Conservation (phyloP, 1,140 invertebrate species). For the Drosophila paulistorum region DNA sequence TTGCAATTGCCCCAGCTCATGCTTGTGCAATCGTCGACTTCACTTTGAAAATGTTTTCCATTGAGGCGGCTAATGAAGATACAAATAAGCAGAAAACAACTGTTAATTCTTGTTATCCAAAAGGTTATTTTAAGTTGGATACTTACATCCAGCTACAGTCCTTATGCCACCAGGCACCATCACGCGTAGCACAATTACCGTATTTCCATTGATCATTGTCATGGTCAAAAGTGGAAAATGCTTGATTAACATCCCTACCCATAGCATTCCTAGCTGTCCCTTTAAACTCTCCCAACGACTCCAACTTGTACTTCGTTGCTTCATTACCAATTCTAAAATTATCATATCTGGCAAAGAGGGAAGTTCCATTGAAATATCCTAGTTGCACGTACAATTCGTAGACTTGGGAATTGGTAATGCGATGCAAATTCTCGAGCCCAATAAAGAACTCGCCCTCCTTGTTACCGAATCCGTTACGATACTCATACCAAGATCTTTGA, state of each 20-base stretch:
- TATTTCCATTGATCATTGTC: conserved; percentile 29
- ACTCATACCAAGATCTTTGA: conserved; percentile 85
- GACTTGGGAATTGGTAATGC: conserved; percentile 16
- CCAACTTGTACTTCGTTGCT: conserved; percentile 14
- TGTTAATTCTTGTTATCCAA: too few species aligned
- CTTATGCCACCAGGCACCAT: conserved; percentile 46
- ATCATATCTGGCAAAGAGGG: conserved; percentile 40
- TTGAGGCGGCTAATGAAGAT: conserved; percentile 25
- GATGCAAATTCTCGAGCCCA: conserved; percentile 85
- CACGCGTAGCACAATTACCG: conserved; percentile 27
- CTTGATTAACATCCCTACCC: background rate
- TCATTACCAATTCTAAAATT: conserved; percentile 39
- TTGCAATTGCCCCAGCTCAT: too few species aligned
- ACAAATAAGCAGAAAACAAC: background rate
- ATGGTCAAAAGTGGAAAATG: conserved; percentile 40
- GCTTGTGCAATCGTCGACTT: too few species aligned
- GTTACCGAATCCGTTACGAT: conserved; percentile 86
- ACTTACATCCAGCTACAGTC: conserved; percentile 6
- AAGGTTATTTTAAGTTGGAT: too few species aligned
- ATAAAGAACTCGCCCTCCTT: conserved; percentile 86
- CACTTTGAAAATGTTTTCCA: background rate
- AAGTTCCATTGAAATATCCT: background rate
- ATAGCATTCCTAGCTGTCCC: conserved; percentile 18
- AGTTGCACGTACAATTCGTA: conserved; percentile 39
- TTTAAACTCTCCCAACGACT: conserved; percentile 16